A percentile compares a stretch with the other conserved stretches of the same genome.
These are phyloP conservation scores for Phengaris alcon DNA, from an alignment of 2,888 invertebrate species.

Conservation along the genomic window DNA sequence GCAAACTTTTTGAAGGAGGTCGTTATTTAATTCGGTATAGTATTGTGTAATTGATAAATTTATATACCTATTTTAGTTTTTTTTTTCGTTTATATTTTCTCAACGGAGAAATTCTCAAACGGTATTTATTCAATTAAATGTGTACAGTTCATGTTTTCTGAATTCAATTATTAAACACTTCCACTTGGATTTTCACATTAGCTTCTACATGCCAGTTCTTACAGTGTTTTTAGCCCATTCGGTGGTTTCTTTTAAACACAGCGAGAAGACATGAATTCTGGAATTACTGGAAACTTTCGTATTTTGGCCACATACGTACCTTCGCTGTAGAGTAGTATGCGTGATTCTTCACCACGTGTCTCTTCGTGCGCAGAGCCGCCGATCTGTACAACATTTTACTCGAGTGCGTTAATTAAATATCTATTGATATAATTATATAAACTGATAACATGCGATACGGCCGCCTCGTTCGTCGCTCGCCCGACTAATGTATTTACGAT, in stretches of 20 bases:
- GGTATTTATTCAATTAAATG: too few species aligned
- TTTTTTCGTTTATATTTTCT: too few species aligned
- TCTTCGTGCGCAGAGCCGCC: constrained; percentile 55
- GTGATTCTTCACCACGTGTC: constrained; percentile 52
- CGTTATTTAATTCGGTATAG: too few species aligned
- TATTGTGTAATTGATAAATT: too few species aligned
- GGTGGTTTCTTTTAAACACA: background rate
- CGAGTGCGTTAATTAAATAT: constrained; percentile 40
- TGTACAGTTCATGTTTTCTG: too few species aligned
- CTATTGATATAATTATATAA: constrained; percentile 38
- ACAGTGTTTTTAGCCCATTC: background rate
- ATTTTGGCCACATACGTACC: constrained; percentile 46
- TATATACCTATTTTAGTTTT: too few species aligned
- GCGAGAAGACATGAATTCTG: background rate
- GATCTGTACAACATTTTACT: constrained; percentile 61
- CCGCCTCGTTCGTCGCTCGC: constrained; percentile 45
- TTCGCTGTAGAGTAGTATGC: constrained; percentile 60
- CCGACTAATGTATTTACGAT: constrained; percentile 49
- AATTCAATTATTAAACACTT: too few species aligned
- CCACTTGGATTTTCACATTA: too few species aligned
- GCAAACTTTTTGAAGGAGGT: too few species aligned
- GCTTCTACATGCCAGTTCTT: too few species aligned
- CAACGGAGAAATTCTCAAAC: too few species aligned
- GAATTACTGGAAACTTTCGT: background rate
- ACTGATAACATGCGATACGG: constrained; percentile 43